Base-by-base conservation (phyloP, 2,888 invertebrate genomes). In the Acronicta leporina region DNA sequence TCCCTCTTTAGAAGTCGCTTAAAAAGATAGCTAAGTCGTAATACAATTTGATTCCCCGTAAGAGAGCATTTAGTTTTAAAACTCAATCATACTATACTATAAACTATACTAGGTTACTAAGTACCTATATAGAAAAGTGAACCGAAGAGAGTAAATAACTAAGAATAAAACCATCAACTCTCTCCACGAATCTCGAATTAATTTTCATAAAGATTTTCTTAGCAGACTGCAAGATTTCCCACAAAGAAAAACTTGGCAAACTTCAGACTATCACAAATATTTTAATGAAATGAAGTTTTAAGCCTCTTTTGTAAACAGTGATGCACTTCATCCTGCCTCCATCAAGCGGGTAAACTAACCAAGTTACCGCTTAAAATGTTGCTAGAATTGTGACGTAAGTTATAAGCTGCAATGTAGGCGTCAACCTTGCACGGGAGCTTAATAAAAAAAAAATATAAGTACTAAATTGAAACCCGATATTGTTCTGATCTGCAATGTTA, bases 271-370 rank as follows among this genome's bases (percentile, higher is more conserved):
- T 59, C 60, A 69, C 63, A 66, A 68, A 71, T 70, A 74, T 70
- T 76, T 73, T 76, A 76, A 78, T 79, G 66, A 79, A 78, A 72
- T 74, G 62, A 79, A 78, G 75, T 78, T 78, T 70, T 63, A 72
- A 79, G 79, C 70, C 80, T 74, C 75, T 69, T 78, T 72, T 67
- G 75, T 79, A 79, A 70, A 79, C 63, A 74, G 55, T 64, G 66
- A 70, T 78, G 71, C 74, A 69, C 71, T 76, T 69, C 65, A 71
- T 71, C 64, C 49, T 76, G 57, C 63, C 66, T 68, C 62, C 69
- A 64, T 74, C 71, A 63, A 76, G 65, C 53, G 57, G 33, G 63
- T 46, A 69, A 70, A 77, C 73, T 70, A 70, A 65, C 68, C 58
- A 69, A 79, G 55, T 77, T 66, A 15, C 45, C 60, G 40, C 60